phyloP scores from a whole-genome alignment of 2,888 invertebrate genomes.

The Epirrhoe tristata region DNA sequence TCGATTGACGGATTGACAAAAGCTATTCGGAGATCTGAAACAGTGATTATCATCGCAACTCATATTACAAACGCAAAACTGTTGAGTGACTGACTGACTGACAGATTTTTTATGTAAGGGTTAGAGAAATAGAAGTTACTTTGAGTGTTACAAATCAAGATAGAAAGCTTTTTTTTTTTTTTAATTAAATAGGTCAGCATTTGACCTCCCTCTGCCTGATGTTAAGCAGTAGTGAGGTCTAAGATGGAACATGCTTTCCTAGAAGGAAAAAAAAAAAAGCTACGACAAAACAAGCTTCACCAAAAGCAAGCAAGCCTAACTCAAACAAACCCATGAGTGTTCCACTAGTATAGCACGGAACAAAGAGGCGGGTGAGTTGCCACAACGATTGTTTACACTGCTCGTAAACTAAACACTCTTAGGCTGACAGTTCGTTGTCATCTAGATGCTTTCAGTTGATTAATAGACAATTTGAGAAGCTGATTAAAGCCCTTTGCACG shows the following conservation, averaged over 20 bases:
- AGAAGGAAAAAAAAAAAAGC: too few species aligned
- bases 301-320: background rate
- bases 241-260: too few species aligned
- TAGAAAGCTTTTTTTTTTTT: too few species aligned
- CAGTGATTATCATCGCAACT: constrained; percentile 50
- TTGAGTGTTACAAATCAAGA: too few species aligned
- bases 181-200: too few species aligned
- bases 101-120: too few species aligned
- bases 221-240: too few species aligned
- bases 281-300: too few species aligned
- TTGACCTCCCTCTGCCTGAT: too few species aligned
- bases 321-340: background rate
- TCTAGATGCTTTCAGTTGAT: constrained; percentile 83
- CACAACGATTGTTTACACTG: constrained; percentile 76
- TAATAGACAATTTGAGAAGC: constrained; percentile 79
- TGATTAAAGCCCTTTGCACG: constrained; percentile 57
- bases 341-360: constrained; percentile 59
- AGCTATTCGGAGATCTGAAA: constrained; percentile 36
- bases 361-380: constrained; percentile 67
- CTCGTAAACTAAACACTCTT: constrained; percentile 80
- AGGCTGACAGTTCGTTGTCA: constrained; percentile 82
- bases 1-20: background rate
- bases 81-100: background rate
- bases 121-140: too few species aligned
- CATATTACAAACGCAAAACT: background rate